phyloP scores from a whole-genome alignment of 2,888 invertebrate species.

The Synergus japonicus region DNA sequence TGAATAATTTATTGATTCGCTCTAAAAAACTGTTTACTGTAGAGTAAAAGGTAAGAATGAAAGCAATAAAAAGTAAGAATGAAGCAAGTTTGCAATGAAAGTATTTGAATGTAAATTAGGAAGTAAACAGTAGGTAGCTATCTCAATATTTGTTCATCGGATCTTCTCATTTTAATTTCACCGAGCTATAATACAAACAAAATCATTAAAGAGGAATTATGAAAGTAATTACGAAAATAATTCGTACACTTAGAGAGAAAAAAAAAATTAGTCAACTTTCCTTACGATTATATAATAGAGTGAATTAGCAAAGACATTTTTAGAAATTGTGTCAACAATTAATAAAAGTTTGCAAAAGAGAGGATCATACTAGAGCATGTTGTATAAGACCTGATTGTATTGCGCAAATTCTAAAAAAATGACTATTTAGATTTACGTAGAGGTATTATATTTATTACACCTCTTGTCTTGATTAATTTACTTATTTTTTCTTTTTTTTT shows the following conservation, averaged over 20 bases:
- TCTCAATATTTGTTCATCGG: conserved; percentile 21
- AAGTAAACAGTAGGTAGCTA: conserved; percentile 5
- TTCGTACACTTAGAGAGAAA: background rate
- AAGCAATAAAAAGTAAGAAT: background rate
- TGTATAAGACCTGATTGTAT: background rate
- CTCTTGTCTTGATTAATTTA: no score
- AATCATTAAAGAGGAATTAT: conserved; percentile 1
- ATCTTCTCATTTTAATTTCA: conserved; percentile 19
- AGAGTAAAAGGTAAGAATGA: background rate
- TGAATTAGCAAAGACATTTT: background rate
- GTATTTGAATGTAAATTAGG: conserved; percentile 14
- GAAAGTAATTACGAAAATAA: background rate
- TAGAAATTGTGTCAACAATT: conserved; percentile 10
- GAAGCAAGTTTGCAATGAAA: conserved; percentile 15
- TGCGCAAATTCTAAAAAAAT: no score
- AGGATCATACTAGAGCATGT: background rate
- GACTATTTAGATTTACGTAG: no score
- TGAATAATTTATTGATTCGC: background rate
- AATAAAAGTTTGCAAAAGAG: background rate
- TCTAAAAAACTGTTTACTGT: background rate
- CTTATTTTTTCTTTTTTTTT: background rate
- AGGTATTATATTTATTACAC: no score
- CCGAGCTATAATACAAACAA: background rate
- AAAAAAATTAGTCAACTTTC: background rate
- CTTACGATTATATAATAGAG: background rate